Percentiles rank a stretch among this genome's conserved stretches.
Evolutionary conservation across 2,888 invertebrate species (phyloP).

Genomic region (Heliconius ismenius): DNA sequence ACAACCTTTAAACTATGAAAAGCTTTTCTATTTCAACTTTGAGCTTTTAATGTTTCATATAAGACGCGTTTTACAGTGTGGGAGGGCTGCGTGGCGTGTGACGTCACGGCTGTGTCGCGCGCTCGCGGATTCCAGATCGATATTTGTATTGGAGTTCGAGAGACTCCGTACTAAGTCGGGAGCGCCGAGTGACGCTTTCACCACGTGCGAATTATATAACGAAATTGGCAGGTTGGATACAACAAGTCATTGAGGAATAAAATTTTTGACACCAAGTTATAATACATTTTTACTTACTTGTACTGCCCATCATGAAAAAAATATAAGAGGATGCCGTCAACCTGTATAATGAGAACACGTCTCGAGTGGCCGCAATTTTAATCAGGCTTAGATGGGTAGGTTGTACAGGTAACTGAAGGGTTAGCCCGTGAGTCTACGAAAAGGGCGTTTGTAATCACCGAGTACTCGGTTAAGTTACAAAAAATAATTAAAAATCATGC

Average conservation of each 20-base stretch:
- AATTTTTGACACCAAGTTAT: constrained; percentile 61
- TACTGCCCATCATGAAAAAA: background rate
- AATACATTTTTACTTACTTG: too few relatives aligned
- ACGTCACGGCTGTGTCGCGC: constrained; percentile 74
- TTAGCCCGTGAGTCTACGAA: constrained; percentile 8
- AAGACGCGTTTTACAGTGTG: constrained; percentile 36
- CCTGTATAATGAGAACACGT: constrained; percentile 32
- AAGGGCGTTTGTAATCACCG: background rate
- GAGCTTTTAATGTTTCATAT: constrained; percentile 32
- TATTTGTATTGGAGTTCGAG: constrained; percentile 62
- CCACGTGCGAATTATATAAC: constrained; percentile 79
- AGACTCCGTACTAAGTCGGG: constrained; percentile 60
- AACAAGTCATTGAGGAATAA: constrained; percentile 76
- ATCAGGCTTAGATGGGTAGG: constrained; percentile 30
- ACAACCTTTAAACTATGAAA: constrained; percentile 35
- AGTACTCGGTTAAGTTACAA: background rate
- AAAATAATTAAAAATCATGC: background rate
- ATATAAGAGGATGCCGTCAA: constrained; percentile 7
- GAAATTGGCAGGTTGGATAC: constrained; percentile 57
- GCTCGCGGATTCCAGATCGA: constrained; percentile 69
- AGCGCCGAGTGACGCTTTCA: constrained; percentile 58
- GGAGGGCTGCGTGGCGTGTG: constrained; percentile 51
- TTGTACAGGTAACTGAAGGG: constrained; percentile 32
- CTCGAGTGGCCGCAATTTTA: constrained; percentile 33
- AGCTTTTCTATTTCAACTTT: constrained; percentile 32